These are phyloP conservation scores for Siphlonurus alternatus DNA, from an alignment of 2,888 invertebrate species.

Conservation along the genomic window DNA sequence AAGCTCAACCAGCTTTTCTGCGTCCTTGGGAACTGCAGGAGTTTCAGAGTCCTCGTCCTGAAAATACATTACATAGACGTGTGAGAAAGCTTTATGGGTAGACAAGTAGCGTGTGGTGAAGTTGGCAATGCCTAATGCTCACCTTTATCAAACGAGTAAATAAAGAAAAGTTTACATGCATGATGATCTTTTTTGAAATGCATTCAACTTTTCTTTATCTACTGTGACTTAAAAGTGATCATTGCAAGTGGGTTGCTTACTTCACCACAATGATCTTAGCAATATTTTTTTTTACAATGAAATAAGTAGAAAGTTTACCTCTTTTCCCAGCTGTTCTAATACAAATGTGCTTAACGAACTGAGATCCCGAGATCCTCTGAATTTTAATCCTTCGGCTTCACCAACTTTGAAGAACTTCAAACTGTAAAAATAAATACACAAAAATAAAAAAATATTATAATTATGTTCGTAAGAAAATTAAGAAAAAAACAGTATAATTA, in stretches of 20 bases:
- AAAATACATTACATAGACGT: constrained; percentile 12
- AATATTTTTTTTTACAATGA: too few species aligned
- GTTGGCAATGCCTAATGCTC: too few species aligned
- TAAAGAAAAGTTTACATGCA: too few species aligned
- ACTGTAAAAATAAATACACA: constrained; percentile 27
- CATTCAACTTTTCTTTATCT: too few species aligned
- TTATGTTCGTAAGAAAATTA: not conserved
- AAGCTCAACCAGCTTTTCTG: constrained; percentile 48
- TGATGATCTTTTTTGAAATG: too few species aligned
- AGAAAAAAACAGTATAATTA: not conserved
- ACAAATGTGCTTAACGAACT: constrained; percentile 60
- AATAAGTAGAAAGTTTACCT: too few species aligned
- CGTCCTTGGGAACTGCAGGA: constrained; percentile 34
- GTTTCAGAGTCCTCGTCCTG: constrained; percentile 19
- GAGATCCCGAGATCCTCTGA: constrained; percentile 59
- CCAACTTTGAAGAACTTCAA: constrained; percentile 60
- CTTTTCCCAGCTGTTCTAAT: constrained; percentile 45
- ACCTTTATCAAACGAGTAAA: too few species aligned
- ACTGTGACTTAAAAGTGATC: too few species aligned
- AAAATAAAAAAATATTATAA: not conserved
- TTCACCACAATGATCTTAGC: too few species aligned
- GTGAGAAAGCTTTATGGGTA: too few species aligned
- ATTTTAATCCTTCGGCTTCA: constrained; percentile 46
- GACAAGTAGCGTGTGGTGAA: too few species aligned
- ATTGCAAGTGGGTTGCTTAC: too few species aligned